Evolutionary conservation across 2,888 invertebrate genomes (phyloP).

Genomic region (Lithophane socia): DNA sequence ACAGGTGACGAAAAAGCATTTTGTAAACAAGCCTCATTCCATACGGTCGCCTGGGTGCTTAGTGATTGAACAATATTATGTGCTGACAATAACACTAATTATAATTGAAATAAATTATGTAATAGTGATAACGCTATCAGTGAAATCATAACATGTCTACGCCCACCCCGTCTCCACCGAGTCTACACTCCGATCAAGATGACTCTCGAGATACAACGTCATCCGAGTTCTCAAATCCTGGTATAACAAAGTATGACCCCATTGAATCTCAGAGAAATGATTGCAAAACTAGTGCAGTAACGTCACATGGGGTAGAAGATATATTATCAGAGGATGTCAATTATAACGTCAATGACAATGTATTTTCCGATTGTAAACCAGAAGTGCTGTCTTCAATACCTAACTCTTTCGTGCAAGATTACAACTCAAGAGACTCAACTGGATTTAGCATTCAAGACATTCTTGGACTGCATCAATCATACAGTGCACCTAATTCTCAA

Average conservation of each 20-base stretch:
- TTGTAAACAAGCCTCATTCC: constrained; percentile 86
- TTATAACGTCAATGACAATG: constrained; percentile 75
- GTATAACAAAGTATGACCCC: constrained; percentile 68
- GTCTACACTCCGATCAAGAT: constrained; percentile 77
- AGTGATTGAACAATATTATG: constrained; percentile 68
- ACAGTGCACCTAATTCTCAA: constrained; percentile 72
- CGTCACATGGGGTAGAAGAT: constrained; percentile 85
- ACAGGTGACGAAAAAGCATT: constrained; percentile 89
- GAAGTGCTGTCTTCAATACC: constrained; percentile 80
- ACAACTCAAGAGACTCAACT: constrained; percentile 87
- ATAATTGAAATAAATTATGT: constrained; percentile 23
- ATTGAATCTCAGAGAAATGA: constrained; percentile 71
- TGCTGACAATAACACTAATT: constrained; percentile 55
- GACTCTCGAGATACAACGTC: constrained; percentile 80
- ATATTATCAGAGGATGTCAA: constrained; percentile 82
- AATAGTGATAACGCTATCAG: constrained; percentile 44
- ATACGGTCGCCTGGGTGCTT: constrained; percentile 81
- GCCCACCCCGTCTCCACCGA: constrained; percentile 78
- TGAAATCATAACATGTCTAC: constrained; percentile 76
- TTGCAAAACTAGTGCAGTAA: constrained; percentile 72
- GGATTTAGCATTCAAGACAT: constrained; percentile 89
- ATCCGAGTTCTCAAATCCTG: constrained; percentile 76
- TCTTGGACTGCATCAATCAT: constrained; percentile 85
- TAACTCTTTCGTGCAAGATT: constrained; percentile 83
- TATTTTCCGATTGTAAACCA: constrained; percentile 79